A percentile compares a stretch with the other conserved stretches of the same genome.
phyloP scores from a whole-genome alignment of 2,113 vertebrate species.

The Cephalophus harveyi region DNA sequence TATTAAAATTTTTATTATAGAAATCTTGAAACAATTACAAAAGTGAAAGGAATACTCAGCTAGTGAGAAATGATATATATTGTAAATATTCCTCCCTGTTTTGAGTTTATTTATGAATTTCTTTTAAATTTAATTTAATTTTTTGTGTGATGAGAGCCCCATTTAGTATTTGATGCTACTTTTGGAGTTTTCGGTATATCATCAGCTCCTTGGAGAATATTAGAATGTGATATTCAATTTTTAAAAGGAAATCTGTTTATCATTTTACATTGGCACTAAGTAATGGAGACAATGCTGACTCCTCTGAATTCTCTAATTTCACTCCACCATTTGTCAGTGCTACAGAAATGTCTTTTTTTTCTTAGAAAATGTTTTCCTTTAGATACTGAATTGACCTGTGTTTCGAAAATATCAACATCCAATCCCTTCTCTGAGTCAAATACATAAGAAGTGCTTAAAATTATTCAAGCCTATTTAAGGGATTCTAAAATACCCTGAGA shows the following conservation, averaged over 20 bases:
- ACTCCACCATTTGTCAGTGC: background rate
- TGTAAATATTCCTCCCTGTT: background rate
- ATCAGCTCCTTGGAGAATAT: background rate
- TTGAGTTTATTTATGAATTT: background rate
- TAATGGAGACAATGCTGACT: background rate
- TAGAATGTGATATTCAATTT: background rate
- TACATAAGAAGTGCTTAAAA: slow-evolving; percentile 27
- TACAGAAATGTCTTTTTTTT: background rate
- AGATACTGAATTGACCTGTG: background rate
- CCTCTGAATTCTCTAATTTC: background rate
- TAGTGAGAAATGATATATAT: background rate
- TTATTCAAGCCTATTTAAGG: slow-evolving; percentile 19
- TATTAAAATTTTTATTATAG: background rate
- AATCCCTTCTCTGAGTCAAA: slow-evolving; percentile 2
- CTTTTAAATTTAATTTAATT: background rate
- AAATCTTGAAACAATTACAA: background rate
- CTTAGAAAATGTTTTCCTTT: slow-evolving; percentile 23
- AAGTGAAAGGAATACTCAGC: background rate
- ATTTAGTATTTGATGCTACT: background rate
- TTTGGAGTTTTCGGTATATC: background rate
- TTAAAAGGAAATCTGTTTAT: slow-evolving; percentile 16
- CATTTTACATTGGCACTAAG: background rate
- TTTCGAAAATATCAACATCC: background rate
- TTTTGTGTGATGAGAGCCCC: background rate
- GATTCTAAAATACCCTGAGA: slow-evolving; percentile 46